Evolutionary conservation across 2,888 invertebrate genomes (phyloP), one percentile per base, ranked within the genome.

Genomic region (Pyrocoelia pectoralis): DNA sequence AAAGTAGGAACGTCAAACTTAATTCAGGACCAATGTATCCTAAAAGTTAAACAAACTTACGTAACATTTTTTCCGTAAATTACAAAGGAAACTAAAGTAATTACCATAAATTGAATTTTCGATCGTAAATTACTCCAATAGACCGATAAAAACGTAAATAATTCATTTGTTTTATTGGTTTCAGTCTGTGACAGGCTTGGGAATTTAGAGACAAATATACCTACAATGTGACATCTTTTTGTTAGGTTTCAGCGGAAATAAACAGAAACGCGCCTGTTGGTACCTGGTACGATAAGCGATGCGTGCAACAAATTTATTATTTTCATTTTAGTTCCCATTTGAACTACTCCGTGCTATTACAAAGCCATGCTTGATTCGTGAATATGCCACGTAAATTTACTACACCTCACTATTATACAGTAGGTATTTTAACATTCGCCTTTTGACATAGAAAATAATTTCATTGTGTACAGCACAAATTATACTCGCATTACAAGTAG

Each of bases 111-210:
- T 33, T 33, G 33, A 33, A 33, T 17, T 17, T 46, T 46, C 46
- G 15, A 46, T 46, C 46, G 15, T n/a, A 46, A 46, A 46, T n/a
- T 33, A 33, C 10, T n/a, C 8, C n/a, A 13, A 46, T 10, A 46
- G 46, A 8, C 15, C 15, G 33, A 46, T 46, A 46, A 50, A 50
- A 50, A 24, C 13, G 28, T 28, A 50, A 41, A 54, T 54, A 28
- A 41, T 41, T 41, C 17, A 24, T 24, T 55, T 38, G 40, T 56
- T 55, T 61, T 61, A 61, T 61, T 61, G 61, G 61, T 61, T 51
- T 51, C 61, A 56, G 4, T 41, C 61, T 43, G 61, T 56, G 56
- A 56, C 61, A 61, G 61, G 61, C 50, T 33, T 50, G 9, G 24
- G 19, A 15, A 29, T 33, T 24, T 24, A 17, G 15, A 43, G 43